A percentile compares a stretch with the other conserved stretches of the same genome.
Evolutionary conservation across 2,888 invertebrate species (phyloP).

Genomic region (Drosophila paranaensis): DNA sequence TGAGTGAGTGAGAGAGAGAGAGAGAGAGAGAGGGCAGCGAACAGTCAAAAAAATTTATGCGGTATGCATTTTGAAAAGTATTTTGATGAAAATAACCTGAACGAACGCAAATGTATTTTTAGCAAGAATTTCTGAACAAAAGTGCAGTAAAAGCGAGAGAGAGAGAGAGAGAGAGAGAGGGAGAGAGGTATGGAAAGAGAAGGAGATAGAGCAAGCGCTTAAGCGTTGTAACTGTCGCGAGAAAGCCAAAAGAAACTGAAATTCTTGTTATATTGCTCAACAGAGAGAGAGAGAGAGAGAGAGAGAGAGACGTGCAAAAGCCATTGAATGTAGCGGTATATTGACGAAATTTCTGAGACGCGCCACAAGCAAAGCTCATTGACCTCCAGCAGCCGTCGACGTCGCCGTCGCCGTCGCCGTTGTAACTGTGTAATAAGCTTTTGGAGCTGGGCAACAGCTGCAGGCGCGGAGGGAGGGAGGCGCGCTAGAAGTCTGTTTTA

Average conservation of each 20-base stretch:
- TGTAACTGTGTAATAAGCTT: slow-evolving; percentile 77
- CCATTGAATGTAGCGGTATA: slow-evolving; percentile 79
- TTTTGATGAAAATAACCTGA: slow-evolving; percentile 54
- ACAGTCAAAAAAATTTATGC: slow-evolving; percentile 49
- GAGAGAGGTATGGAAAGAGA: not conserved
- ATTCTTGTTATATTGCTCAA: slow-evolving; percentile 78
- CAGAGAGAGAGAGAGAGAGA: slow-evolving; percentile 39
- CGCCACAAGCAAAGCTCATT: slow-evolving; percentile 74
- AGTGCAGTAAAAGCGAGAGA: slow-evolving; percentile 34
- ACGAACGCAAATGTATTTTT: slow-evolving; percentile 50
- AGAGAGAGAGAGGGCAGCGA: not conserved
- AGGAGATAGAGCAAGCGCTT: slow-evolving; percentile 12
- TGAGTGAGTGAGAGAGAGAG: not conserved
- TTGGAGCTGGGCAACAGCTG: slow-evolving; percentile 15
- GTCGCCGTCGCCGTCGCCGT: slow-evolving; percentile 30
- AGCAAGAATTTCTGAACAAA: slow-evolving; percentile 48
- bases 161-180: slow-evolving; percentile 7
- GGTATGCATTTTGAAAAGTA: slow-evolving; percentile 55
- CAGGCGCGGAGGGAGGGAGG: not conserved
- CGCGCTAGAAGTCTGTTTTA: slow-evolving; percentile 32
- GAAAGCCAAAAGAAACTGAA: slow-evolving; percentile 74
- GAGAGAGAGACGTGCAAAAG: slow-evolving; percentile 66
- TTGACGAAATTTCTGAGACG: slow-evolving; percentile 78
- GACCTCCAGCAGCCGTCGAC: slow-evolving; percentile 62
- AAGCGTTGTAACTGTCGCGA: slow-evolving; percentile 59